A percentile compares a stretch with the other conserved stretches of the same genome.
These are phyloP conservation scores for Brachypodius melanocephalos DNA, from an alignment of 2,113 vertebrate species.

Conservation along the genomic window DNA sequence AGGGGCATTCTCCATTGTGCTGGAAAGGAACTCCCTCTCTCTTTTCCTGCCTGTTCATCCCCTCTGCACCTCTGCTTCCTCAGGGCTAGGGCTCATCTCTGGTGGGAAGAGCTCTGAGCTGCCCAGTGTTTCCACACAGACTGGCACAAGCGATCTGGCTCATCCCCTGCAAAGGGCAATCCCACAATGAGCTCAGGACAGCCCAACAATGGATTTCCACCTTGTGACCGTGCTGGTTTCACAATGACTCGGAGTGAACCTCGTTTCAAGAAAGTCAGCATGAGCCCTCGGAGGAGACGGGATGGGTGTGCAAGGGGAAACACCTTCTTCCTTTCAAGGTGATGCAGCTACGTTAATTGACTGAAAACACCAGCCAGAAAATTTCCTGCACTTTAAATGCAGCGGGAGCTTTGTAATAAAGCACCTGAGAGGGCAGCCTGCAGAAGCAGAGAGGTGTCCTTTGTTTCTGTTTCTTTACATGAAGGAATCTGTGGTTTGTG, in stretches of 20 bases:
- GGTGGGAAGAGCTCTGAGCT: neutral
- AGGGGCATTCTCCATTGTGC: neutral
- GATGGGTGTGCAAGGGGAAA: neutral
- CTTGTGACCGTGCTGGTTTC: neutral
- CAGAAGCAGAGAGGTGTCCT: neutral
- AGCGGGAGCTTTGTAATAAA: slow-evolving; percentile 19
- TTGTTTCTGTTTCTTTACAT: neutral
- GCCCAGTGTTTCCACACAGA: neutral
- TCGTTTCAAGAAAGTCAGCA: slow-evolving; percentile 3
- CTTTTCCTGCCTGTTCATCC: neutral
- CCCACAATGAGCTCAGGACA: neutral
- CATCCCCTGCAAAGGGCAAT: neutral
- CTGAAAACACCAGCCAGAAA: slow-evolving; percentile 5
- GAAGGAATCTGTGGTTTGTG: neutral
- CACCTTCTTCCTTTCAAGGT: slow-evolving; percentile 9
- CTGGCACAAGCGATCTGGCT: neutral
- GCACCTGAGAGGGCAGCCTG: neutral
- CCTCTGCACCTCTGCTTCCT: neutral
- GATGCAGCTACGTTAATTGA: neutral
- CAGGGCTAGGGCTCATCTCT: neutral
- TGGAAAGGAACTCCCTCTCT: neutral
- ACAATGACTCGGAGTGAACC: neutral
- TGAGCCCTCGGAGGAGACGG: neutral
- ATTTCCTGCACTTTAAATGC: neutral
- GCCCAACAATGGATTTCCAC: neutral